These are phyloP conservation scores for Sesia bembeciformis DNA, from an alignment of 2,888 invertebrate species.

Conservation along the genomic window DNA sequence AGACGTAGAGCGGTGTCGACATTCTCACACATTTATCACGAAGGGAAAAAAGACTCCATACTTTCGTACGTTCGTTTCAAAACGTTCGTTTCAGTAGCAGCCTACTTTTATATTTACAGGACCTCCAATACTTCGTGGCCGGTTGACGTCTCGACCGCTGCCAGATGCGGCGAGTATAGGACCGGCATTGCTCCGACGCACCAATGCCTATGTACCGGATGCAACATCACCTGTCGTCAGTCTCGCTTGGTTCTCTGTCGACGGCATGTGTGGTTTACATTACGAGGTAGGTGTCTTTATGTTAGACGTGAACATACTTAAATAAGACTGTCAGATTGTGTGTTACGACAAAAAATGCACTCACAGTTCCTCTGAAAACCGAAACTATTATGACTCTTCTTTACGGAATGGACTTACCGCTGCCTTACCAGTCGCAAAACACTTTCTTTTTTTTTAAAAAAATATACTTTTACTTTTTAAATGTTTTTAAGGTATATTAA, in stretches of 20 bases:
- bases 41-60: no score
- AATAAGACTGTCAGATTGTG: no score
- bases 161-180: slow-evolving; percentile 83
- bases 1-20: no score
- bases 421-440: no score
- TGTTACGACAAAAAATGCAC: no score
- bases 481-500: background rate
- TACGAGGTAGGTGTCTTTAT: slow-evolving; percentile 77
- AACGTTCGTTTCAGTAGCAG: background rate
- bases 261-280: slow-evolving; percentile 85
- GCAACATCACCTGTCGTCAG: slow-evolving; percentile 74
- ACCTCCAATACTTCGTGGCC: slow-evolving; percentile 77
- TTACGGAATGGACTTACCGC: no score
- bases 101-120: slow-evolving; percentile 24
- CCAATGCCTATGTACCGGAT: slow-evolving; percentile 67
- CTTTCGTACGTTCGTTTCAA: background rate
- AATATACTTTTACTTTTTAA: no score
- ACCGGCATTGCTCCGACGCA: slow-evolving; percentile 78
- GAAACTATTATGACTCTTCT: no score
- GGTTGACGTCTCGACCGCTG: slow-evolving; percentile 78
- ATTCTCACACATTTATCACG: no score
- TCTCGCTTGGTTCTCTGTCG: slow-evolving; percentile 88
- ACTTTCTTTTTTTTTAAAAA: no score
- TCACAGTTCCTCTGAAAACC: no score
- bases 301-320: no score